Evolutionary conservation across 2,888 invertebrate species (phyloP).

Genomic region (Malacosoma neustria): DNA sequence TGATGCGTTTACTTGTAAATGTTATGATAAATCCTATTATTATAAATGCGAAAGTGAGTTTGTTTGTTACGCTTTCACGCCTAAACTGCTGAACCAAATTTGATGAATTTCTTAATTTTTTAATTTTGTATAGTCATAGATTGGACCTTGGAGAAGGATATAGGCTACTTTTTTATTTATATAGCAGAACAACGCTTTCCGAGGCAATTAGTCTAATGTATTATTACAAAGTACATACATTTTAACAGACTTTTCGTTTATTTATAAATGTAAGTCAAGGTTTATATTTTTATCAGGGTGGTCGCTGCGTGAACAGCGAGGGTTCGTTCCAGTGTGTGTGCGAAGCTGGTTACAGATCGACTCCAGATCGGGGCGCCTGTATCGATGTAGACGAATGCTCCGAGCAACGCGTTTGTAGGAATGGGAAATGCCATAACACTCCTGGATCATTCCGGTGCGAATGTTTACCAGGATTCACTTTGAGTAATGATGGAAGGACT

Average conservation of each 20-base stretch:
- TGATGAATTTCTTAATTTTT: no score
- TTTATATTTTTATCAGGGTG: slow-evolving; percentile 68
- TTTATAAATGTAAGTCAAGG: slow-evolving; percentile 3
- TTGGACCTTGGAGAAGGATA: no score
- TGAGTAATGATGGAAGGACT: slow-evolving; percentile 85
- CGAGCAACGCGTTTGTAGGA: slow-evolving; percentile 85
- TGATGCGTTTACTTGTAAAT: no score
- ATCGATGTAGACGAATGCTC: slow-evolving; percentile 74
- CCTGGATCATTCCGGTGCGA: slow-evolving; percentile 87
- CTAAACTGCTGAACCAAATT: no score
- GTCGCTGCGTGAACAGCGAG: slow-evolving; percentile 86
- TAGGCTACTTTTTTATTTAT: no score
- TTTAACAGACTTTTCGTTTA: background rate
- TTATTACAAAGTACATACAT: no score
- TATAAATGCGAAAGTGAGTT: no score
- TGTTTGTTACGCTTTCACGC: no score
- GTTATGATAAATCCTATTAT: no score
- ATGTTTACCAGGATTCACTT: slow-evolving; percentile 85
- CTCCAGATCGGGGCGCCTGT: slow-evolving; percentile 60
- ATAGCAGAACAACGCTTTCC: no score
- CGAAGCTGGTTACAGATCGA: slow-evolving; percentile 82
- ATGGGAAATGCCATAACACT: slow-evolving; percentile 86
- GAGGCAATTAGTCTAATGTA: no score
- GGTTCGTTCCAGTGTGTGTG: slow-evolving; percentile 91
- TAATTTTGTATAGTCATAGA: no score